A percentile compares a stretch with the other conserved stretches of the same genome.
These are phyloP conservation scores for Xiphophorus couchianus DNA, from an alignment of 2,113 vertebrate species.

Conservation along the genomic window DNA sequence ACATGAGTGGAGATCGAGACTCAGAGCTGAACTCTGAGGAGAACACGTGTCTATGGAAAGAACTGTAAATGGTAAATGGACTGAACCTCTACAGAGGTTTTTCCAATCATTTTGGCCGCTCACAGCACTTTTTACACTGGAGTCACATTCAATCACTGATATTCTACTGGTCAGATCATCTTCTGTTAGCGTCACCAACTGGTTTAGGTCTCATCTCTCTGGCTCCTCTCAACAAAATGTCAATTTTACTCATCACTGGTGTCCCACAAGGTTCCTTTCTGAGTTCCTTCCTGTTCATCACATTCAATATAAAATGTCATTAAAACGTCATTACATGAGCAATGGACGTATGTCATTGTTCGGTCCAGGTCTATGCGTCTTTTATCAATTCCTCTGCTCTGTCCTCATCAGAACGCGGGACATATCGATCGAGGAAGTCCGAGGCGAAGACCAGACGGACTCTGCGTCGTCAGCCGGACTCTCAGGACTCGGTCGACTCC, in stretches of 20 bases:
- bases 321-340: no score
- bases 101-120: no score
- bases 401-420: constrained; percentile 67
- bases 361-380: no score
- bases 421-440: constrained; percentile 71
- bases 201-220: neutral
- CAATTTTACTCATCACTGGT: no score
- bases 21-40: neutral
- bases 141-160: no score
- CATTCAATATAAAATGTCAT: neutral
- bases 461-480: constrained; percentile 81
- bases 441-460: constrained; percentile 81
- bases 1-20: neutral
- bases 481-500: constrained; percentile 75
- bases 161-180: neutral
- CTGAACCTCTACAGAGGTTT: no score
- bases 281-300: neutral
- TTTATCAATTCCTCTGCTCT: neutral
- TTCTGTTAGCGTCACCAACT: neutral
- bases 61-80: neutral
- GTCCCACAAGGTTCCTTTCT: neutral
- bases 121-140: no score
- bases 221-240: neutral
- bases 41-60: neutral
- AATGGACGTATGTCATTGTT: no score